phyloP scores from a whole-genome alignment of 2,113 vertebrate genomes.

The Paramisgurnus dabryanus region DNA sequence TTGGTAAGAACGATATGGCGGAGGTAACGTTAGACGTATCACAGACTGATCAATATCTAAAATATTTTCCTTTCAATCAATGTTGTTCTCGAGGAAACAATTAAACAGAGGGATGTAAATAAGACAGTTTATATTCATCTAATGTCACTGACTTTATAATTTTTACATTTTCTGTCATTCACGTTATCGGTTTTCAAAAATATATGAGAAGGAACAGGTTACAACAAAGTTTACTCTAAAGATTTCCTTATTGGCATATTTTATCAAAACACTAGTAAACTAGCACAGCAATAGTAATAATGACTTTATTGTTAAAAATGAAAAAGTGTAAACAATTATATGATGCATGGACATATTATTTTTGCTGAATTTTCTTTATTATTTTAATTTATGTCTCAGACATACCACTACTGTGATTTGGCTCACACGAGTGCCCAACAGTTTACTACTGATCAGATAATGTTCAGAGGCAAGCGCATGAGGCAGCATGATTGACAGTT shows the following conservation, averaged over 20 bases:
- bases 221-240: not conserved
- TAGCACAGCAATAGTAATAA: too few species aligned
- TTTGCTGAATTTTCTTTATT: too few species aligned
- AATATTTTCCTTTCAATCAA: not conserved
- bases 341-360: too few species aligned
- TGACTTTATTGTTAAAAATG: too few species aligned
- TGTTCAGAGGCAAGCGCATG: not conserved
- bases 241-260: not conserved
- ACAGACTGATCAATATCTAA: not conserved
- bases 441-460: not conserved
- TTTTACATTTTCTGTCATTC: too few species aligned
- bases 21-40: not conserved
- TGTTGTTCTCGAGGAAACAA: too few species aligned
- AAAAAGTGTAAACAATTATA: too few species aligned
- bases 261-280: not conserved
- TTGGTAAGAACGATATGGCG: not conserved
- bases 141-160: too few species aligned
- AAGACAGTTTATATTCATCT: too few species aligned
- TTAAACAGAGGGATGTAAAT: not conserved
- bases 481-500: constrained; percentile 51
- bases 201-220: not conserved
- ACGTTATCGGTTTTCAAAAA: not conserved
- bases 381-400: not conserved
- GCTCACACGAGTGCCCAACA: not conserved
- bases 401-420: not conserved